These are phyloP conservation scores for Melanotaenia pygmaea DNA, from an alignment of 2,797 vertebrate genomes.

Conservation along the genomic window DNA sequence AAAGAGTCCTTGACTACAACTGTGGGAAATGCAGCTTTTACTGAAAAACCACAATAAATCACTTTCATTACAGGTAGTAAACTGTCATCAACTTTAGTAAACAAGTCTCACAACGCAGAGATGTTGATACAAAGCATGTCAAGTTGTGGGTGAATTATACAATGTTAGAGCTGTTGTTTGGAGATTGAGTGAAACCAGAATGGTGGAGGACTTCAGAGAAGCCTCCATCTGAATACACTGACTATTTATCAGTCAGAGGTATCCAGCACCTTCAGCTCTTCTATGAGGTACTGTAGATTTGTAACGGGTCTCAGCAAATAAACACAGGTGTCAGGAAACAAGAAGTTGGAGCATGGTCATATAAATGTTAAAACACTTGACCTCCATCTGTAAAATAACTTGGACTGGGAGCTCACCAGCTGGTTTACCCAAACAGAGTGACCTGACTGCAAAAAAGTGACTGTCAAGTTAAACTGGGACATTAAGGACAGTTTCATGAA, in stretches of 20 bases:
- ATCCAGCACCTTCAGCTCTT: slow-evolving; percentile 20
- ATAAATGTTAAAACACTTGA: slow-evolving; percentile 59
- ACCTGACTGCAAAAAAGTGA: slow-evolving; percentile 8
- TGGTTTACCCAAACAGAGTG: slow-evolving; percentile 35
- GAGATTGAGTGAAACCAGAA: slow-evolving; percentile 23
- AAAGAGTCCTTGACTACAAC: slow-evolving; percentile 22
- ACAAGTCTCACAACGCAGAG: slow-evolving; percentile 11
- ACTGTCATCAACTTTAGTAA: slow-evolving; percentile 30
- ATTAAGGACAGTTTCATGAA: not conserved
- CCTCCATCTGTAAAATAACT: slow-evolving; percentile 50
- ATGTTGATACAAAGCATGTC: slow-evolving; percentile 36
- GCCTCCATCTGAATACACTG: slow-evolving; percentile 29
- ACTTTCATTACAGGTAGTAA: slow-evolving; percentile 47
- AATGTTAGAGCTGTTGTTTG: slow-evolving; percentile 7
- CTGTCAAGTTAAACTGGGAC: slow-evolving; percentile 25
- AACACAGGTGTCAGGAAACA: slow-evolving; percentile 54
- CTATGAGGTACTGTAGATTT: slow-evolving; percentile 15
- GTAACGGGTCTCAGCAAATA: slow-evolving; percentile 22
- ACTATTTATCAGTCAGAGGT: slow-evolving; percentile 38
- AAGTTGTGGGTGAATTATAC: slow-evolving; percentile 9
- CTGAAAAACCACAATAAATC: slow-evolving; percentile 46
- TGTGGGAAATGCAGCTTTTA: slow-evolving; percentile 52
- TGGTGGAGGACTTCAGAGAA: not conserved
- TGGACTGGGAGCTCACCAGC: slow-evolving; percentile 46
- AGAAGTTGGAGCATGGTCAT: slow-evolving; percentile 28